Base-by-base conservation (phyloP, 2,113 vertebrate species). In the Eurypyga helias region DNA sequence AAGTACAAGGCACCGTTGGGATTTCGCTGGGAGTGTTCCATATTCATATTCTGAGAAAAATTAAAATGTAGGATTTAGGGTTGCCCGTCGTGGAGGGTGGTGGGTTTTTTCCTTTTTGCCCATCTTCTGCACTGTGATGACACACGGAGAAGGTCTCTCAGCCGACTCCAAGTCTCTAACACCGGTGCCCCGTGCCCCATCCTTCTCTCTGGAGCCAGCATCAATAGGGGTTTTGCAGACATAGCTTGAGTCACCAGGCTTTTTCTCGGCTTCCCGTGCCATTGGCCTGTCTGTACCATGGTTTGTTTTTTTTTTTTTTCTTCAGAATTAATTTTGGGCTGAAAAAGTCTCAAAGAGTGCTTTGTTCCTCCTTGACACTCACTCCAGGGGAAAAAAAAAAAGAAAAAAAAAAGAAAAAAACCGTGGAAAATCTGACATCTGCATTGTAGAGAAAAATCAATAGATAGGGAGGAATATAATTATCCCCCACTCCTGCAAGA, bases 341-440 rank as follows among this genome's bases (percentile, higher is more conserved):
- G 97, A 97, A 97, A 98, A 97, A 94, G 96, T 86, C 97, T 98
- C 96, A 98, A 98, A 98, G 98, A 96, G 94, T 21, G 92, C 97
- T 98, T 98, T 98, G 98, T 98, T 98, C 97, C 97, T 96, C 90
- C 91, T 92, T 98, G 97, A 98, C 97, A 96, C 97, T 98, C 93
- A 91, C 95, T 96, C 97, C 95, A 93, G 91, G 93, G 96, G 23
- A 23, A 64, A 76, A 60, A 81, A 31, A 46, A 79, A 71, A 18
- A 5, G 12, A 60, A 83, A 75, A 55, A 36, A 34, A 10, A 23
- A 8, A 3, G 9, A 69, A 84, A 84, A 88, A 94, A 87, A 51
- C 95, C 87, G 73, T 98, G 97, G 97, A 98, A 98, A 97, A 97
- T 97, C 95, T 98, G 98, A 97, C 98, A 98, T 98, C 90, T 98